A percentile compares a stretch with the other conserved stretches of the same genome.
phyloP scores from a whole-genome alignment of 2,113 vertebrate species.

The Planiliza haematocheilus region DNA sequence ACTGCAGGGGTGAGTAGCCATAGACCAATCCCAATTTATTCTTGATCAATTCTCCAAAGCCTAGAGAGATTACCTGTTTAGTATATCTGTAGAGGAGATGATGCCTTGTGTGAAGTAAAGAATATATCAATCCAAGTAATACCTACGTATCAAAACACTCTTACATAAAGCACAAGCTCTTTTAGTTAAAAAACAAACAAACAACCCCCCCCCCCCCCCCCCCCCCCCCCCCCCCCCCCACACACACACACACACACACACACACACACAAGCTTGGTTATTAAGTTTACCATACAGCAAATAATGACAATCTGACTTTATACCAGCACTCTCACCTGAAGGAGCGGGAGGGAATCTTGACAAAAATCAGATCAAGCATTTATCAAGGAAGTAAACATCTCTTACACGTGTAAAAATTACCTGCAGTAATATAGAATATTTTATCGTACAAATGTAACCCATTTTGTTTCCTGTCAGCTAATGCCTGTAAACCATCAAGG shows the following conservation, averaged over 20 bases:
- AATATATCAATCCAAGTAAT: neutral
- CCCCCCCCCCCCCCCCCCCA: too few relatives aligned
- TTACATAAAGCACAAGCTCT: conserved; percentile 15
- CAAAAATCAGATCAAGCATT: conserved; percentile 60
- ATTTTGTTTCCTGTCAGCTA: conserved; percentile 71
- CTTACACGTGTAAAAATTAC: conserved; percentile 72
- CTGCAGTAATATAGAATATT: conserved; percentile 55
- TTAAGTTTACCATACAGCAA: conserved; percentile 25
- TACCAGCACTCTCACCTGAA: conserved; percentile 9
- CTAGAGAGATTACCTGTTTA: too few relatives aligned
- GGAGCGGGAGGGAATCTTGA: conserved; percentile 31
- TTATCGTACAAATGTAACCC: conserved; percentile 65
- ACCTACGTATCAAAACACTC: neutral
- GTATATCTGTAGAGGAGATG: neutral
- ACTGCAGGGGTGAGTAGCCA: too few relatives aligned
- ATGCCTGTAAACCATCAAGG: conserved; percentile 67
- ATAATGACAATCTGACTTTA: conserved; percentile 8
- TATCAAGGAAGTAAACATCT: conserved; percentile 57
- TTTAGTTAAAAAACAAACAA: neutral
- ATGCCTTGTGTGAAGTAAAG: conserved; percentile 7
- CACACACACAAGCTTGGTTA: conserved; percentile 19
- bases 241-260: too few relatives aligned
- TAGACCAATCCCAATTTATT: too few relatives aligned
- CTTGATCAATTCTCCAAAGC: too few relatives aligned
- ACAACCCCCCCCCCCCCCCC: too few relatives aligned